Conservation (phyloP, 2,113 vertebrate species). For the Coptodon rendalli region DNA sequence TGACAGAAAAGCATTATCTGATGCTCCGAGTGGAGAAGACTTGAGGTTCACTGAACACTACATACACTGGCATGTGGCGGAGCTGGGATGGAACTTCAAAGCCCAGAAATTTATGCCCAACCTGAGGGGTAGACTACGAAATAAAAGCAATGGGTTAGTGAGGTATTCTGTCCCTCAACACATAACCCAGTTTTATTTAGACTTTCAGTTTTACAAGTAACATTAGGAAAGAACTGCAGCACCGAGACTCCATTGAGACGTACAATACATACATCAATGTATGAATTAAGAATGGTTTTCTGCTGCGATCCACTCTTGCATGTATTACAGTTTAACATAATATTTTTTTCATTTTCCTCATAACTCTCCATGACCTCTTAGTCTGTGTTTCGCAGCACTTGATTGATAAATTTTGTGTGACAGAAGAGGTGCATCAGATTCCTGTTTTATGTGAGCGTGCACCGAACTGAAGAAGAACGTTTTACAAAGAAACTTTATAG, state of each 20-base stretch:
- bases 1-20: not conserved
- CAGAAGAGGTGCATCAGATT: not conserved
- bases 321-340: not conserved
- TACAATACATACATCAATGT: not conserved
- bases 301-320: not conserved
- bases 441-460: not conserved
- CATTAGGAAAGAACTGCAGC: not conserved
- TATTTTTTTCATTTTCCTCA: not conserved
- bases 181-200: not conserved
- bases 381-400: not conserved
- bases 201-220: not conserved
- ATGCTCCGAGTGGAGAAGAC: not conserved
- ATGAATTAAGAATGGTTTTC: not conserved
- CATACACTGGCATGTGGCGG: not conserved
- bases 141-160: not conserved
- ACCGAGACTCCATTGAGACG: not conserved
- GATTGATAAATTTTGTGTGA: fast-evolving
- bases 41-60: not conserved
- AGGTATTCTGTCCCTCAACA: not conserved
- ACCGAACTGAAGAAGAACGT: fast-evolving
- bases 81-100: not conserved
- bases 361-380: not conserved
- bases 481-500: not conserved
- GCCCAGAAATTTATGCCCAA: not conserved
- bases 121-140: not conserved